Evolutionary conservation across 64 coral and sea anemone species (phyloP), one percentile per base, ranked within the genome.

Genomic region (Orbicella faveolata): DNA sequence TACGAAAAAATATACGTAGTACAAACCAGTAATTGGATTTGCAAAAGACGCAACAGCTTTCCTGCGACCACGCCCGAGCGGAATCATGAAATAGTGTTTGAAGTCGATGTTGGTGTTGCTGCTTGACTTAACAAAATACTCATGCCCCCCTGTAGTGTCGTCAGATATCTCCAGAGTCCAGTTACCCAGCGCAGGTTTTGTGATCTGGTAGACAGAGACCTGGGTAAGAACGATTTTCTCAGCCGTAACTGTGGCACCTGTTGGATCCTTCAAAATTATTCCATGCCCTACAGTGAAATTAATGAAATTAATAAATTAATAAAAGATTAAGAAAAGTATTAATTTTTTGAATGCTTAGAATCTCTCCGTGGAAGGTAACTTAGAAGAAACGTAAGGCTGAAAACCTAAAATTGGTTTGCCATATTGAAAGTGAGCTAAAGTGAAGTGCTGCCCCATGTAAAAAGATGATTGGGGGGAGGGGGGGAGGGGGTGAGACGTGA

Each of bases 81-180:
- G 25, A 15, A 72, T n/a, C 9, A 87, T 63, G 13, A 87, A 87
- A 66, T 74, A 87, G 67, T 87, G 68, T 1, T 66, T 73, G 39
- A 87, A 87, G 66, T 87, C 65, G 66, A 87, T 73, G 41, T 67
- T 87, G 18, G 34, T 64, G 4, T 52, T 19, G 72, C 83, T 73
- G 13, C 55, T 87, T 21, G 83, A 87, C 52, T 87, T 87, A 6
- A 87, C 83, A 34, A 54, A 36, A 55, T 52, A 87, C 12, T 39
- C 72, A 26, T 87, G 34, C 36, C 18, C 37, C 9, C 62, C 81
- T 0, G 55, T 25, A 83, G 59, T 35, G n/a, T 10, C 6, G 6
- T 33, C 18, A 15, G 83, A n/a, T 21, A 87, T 87, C 81, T 83
- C 30, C 34, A 83, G 18, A 54, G 65, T 51, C 83, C 83, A 87